Conservation (phyloP, 2,888 invertebrate genomes). For the Fragum whitleyi region DNA sequence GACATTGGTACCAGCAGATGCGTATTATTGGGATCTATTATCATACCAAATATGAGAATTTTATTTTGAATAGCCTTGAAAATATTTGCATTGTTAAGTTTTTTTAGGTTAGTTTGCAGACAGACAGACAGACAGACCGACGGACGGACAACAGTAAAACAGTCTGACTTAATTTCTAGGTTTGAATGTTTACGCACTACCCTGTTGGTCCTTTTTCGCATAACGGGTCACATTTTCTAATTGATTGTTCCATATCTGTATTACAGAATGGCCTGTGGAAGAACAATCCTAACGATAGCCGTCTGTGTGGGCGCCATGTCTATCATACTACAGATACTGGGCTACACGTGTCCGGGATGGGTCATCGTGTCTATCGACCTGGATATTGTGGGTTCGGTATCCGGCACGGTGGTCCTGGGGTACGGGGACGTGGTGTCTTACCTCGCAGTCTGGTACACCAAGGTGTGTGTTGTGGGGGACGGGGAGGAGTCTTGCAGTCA, state of each 20-base stretch:
- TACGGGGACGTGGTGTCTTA: slow-evolving; percentile 34
- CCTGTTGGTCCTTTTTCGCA: too few species aligned
- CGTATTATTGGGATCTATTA: too few species aligned
- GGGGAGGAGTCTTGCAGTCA: not conserved
- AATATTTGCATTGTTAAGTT: too few species aligned
- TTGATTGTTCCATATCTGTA: not conserved
- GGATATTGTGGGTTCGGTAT: not conserved
- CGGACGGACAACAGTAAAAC: too few species aligned
- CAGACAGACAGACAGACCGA: too few species aligned
- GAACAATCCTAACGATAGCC: not conserved
- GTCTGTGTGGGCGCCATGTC: slow-evolving; percentile 11
- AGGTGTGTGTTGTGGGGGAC: slow-evolving; percentile 33
- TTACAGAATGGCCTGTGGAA: slow-evolving; percentile 1
- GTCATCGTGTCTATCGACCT: slow-evolving; percentile 37
- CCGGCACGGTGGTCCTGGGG: slow-evolving; percentile 21
- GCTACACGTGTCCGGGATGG: slow-evolving; percentile 50
- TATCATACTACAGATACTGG: slow-evolving; percentile 41
- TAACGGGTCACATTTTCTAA: too few species aligned
- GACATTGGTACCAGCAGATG: too few species aligned
- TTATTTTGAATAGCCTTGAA: too few species aligned
- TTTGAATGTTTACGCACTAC: too few species aligned
- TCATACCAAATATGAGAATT: too few species aligned
- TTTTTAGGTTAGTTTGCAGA: too few species aligned
- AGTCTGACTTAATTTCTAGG: too few species aligned
- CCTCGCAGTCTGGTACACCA: slow-evolving; percentile 44